Evolutionary conservation across 2,113 vertebrate genomes (phyloP).

Genomic region (Colius striatus): DNA sequence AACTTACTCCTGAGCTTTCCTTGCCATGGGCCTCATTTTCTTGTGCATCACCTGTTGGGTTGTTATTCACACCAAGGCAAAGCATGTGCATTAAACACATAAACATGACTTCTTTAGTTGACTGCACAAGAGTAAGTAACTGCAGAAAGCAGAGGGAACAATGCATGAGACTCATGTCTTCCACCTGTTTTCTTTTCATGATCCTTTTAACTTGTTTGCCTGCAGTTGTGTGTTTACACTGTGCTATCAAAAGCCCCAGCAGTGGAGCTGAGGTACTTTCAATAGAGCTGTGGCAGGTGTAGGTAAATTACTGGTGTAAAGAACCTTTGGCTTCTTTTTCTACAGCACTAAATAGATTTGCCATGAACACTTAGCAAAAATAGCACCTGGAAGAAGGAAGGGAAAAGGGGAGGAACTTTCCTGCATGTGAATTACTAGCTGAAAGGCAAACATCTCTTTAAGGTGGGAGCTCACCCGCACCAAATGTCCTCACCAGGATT

Average conservation of each 20-base stretch:
- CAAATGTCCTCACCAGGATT: not conserved
- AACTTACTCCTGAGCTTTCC: not conserved
- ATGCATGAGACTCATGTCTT: not conserved
- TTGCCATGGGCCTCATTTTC: not conserved
- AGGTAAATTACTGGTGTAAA: slow-evolving; percentile 24
- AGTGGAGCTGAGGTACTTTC: not conserved
- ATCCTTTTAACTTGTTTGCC: not conserved
- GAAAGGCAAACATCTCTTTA: slow-evolving; percentile 18
- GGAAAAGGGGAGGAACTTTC: not conserved
- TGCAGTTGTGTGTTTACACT: slow-evolving; percentile 6
- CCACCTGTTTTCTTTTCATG: not conserved
- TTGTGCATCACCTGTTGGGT: not conserved
- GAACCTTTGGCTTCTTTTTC: slow-evolving; percentile 59
- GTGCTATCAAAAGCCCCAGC: slow-evolving; percentile 7
- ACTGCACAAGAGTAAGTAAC: not conserved
- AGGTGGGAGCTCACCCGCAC: slow-evolving; percentile 14
- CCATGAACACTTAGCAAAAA: slow-evolving; percentile 46
- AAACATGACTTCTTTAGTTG: not conserved
- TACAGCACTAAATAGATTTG: slow-evolving; percentile 43
- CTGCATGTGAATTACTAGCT: not conserved
- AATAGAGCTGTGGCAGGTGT: not conserved
- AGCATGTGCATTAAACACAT: not conserved
- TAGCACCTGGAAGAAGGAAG: slow-evolving; percentile 61
- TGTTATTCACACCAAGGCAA: not conserved
- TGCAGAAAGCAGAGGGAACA: not conserved